Percentiles rank a stretch among this genome's conserved stretches.
Evolutionary conservation across 2,888 invertebrate genomes (phyloP).

Genomic region (Synergus laeviventris): DNA sequence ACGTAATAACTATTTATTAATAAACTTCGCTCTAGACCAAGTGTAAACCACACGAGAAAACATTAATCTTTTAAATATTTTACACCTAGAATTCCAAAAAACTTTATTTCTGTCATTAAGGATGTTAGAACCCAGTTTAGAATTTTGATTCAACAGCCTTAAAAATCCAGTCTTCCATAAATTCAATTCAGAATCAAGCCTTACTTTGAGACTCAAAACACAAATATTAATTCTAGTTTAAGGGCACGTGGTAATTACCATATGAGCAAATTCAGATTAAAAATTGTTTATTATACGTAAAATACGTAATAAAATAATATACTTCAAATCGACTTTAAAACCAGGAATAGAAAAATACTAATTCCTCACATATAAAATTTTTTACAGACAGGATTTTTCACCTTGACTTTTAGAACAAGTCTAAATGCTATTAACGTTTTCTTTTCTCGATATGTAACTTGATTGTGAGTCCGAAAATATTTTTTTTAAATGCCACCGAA

Average conservation of each 20-base stretch:
- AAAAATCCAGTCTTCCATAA: neutral
- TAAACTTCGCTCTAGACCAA: conserved; percentile 44
- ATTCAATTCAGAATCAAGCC: neutral
- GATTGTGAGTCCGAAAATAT: neutral
- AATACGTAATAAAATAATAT: too few species aligned
- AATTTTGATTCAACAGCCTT: too few species aligned
- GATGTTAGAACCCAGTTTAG: too few species aligned
- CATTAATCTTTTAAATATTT: neutral
- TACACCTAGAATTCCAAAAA: neutral
- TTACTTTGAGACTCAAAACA: neutral
- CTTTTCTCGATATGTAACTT: neutral
- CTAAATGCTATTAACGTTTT: conserved; percentile 21
- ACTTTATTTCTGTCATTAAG: neutral
- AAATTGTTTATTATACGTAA: too few species aligned
- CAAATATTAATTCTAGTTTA: too few species aligned
- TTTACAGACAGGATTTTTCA: conserved; percentile 36
- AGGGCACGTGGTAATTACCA: too few species aligned
- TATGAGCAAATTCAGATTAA: too few species aligned
- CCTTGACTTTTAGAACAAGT: conserved; percentile 28
- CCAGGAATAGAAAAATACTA: neutral
- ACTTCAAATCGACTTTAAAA: too few species aligned
- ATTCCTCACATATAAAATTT: conserved; percentile 5
- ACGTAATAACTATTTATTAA: conserved; percentile 62
- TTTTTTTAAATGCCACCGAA: neutral
- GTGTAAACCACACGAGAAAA: neutral